These are phyloP conservation scores for Mormyrops attenuatus DNA, from an alignment of 2,797 vertebrate species.

Conservation along the genomic window DNA sequence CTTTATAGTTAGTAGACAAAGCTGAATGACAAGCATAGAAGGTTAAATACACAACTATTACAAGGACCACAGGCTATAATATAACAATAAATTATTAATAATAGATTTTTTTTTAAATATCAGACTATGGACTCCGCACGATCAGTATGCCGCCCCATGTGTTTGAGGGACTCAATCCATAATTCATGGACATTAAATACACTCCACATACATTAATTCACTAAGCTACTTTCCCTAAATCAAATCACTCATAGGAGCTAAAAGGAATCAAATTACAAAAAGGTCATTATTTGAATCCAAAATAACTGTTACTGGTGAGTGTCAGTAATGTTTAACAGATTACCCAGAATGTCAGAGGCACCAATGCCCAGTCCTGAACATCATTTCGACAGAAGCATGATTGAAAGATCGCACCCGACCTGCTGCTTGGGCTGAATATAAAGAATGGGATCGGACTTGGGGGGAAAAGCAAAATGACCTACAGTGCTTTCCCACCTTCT, in stretches of 20 bases:
- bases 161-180: neutral
- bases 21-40: neutral
- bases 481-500: neutral
- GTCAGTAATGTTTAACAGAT: neutral
- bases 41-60: neutral
- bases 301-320: neutral
- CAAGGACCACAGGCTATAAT: neutral
- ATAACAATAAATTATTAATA: neutral
- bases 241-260: neutral
- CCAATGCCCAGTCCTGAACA: neutral
- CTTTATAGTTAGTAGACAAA: neutral
- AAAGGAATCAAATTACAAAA: neutral
- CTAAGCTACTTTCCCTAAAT: neutral
- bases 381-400: neutral
- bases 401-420: neutral
- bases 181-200: slow-evolving; percentile 2
- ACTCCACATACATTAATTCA: neutral
- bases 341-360: neutral
- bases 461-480: neutral
- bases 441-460: neutral
- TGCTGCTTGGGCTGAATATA: neutral
- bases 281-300: neutral
- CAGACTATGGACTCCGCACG: neutral
- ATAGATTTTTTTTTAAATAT: neutral
- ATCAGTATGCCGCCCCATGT: neutral